Base-by-base conservation (phyloP, 2,797 vertebrate genomes). In the Ataeniobius toweri region DNA sequence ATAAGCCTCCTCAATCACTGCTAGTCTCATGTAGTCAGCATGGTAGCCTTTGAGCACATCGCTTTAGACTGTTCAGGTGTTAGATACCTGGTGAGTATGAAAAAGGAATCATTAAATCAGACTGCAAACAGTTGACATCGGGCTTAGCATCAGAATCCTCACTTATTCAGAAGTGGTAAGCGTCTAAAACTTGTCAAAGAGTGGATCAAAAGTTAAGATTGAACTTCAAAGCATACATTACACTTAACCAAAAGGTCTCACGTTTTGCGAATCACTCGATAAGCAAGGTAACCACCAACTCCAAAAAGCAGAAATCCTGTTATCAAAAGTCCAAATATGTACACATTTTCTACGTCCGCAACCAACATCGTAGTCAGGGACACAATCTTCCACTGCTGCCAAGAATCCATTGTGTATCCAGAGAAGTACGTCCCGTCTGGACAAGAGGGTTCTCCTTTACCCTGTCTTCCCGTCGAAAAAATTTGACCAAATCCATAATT, bases 1-100 rank as follows among this genome's bases (percentile, higher is more conserved):
- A 14, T 22, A 73, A 73, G 58, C 74, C 69, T 68, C 61, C 51
- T 10, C 75, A 36, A 73, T 67, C 70, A 73, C 74, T 75, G 16
- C 0, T 28, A 5, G 20, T 2, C 74, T 71, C 51, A 71, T n/a
- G 28, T 74, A 39, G 20, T 26, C 26, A 65, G 18, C 22, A 51
- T 18, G 18, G 46, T 12, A 67, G 71, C 75, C 55, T 76, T 12
- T 71, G 55, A 77, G 68, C 44, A 80, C 56, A 39, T 7, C 16
- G 28, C 3, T 20, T 78, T 48, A 59, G 55, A 59, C 41, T 69
- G 55, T 20, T 41, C 0, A 22, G 2, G 65, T 68, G 65, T 44
- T 44, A 4, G 39, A 68, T n/a, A 41, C 22, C 65, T 56, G 51
- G 20, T 55, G 51, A 55, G 28, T n/a, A 24, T 39, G 12, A 73